Conservation (phyloP, 2,113 vertebrate species). For the Vireo altiloquus region DNA sequence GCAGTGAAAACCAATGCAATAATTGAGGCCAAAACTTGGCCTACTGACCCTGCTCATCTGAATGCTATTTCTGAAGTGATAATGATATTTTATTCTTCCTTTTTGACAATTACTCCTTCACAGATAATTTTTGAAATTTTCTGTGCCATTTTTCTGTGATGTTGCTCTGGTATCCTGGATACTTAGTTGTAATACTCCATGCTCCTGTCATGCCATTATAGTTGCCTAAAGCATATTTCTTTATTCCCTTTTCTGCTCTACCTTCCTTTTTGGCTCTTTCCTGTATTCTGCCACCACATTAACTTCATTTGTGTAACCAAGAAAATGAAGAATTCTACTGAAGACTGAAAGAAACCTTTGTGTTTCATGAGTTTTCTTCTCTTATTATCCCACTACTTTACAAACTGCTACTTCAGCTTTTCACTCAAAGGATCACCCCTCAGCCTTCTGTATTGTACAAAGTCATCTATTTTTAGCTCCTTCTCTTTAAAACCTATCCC, state of each 20-base stretch:
- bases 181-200: slow-evolving; percentile 5
- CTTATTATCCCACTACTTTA: background rate
- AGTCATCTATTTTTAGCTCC: slow-evolving; percentile 35
- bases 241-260: slow-evolving; percentile 11
- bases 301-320: slow-evolving; percentile 35
- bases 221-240: slow-evolving; percentile 21
- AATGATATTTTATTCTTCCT: slow-evolving; percentile 20
- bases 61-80: slow-evolving; percentile 23
- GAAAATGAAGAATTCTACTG: slow-evolving; percentile 37
- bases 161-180: slow-evolving; percentile 37
- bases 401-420: slow-evolving; percentile 15
- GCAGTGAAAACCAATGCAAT: background rate
- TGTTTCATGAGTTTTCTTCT: background rate
- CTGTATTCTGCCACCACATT: slow-evolving; percentile 10
- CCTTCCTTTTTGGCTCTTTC: slow-evolving; percentile 16
- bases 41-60: slow-evolving; percentile 29
- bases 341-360: slow-evolving; percentile 38
- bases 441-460: background rate
- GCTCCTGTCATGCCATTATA: slow-evolving; percentile 12
- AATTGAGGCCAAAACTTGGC: slow-evolving; percentile 15
- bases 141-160: slow-evolving; percentile 2
- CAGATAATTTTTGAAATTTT: slow-evolving; percentile 34
- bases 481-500: background rate
- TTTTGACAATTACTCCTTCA: slow-evolving; percentile 44
- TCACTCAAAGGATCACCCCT: background rate